Percentiles rank a stretch among this genome's conserved stretches.
These are phyloP conservation scores for Eubucco bourcierii DNA, from an alignment of 2,113 vertebrate species.

Conservation along the genomic window DNA sequence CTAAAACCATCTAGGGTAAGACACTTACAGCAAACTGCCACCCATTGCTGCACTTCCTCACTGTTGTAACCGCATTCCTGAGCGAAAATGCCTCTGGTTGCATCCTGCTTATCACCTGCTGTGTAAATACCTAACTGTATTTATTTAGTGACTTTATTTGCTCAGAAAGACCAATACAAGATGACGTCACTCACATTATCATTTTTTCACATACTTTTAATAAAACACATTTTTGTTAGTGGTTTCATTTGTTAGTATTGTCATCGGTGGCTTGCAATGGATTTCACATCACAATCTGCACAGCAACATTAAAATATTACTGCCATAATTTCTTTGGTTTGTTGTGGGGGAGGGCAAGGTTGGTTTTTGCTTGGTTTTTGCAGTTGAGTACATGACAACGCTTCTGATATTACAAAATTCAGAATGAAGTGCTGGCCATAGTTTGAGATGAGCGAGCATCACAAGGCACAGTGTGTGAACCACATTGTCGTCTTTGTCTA, in stretches of 20 bases:
- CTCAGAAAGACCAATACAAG: not conserved
- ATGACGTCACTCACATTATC: not conserved
- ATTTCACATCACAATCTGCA: constrained; percentile 4
- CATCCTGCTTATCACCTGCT: not conserved
- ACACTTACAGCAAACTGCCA: too few relatives aligned
- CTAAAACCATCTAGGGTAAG: too few relatives aligned
- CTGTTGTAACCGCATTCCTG: not conserved
- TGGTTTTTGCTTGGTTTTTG: constrained; percentile 34
- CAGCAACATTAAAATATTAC: not conserved
- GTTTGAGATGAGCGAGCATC: constrained; percentile 17
- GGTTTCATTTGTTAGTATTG: not conserved
- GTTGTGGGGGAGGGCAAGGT: not conserved
- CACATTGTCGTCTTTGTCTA: not conserved
- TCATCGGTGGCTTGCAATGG: not conserved
- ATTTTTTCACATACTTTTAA: not conserved
- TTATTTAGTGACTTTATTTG: not conserved
- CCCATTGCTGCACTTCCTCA: too few relatives aligned
- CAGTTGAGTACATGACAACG: constrained; percentile 37
- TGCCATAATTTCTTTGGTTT: not conserved
- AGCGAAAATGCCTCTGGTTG: not conserved
- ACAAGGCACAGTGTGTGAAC: not conserved
- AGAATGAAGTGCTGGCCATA: constrained; percentile 38
- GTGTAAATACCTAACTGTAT: not conserved
- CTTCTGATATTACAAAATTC: constrained; percentile 42
- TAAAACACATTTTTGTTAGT: not conserved